Conservation (phyloP, 2,888 invertebrate species). For the Sarcophaga rosellei region DNA sequence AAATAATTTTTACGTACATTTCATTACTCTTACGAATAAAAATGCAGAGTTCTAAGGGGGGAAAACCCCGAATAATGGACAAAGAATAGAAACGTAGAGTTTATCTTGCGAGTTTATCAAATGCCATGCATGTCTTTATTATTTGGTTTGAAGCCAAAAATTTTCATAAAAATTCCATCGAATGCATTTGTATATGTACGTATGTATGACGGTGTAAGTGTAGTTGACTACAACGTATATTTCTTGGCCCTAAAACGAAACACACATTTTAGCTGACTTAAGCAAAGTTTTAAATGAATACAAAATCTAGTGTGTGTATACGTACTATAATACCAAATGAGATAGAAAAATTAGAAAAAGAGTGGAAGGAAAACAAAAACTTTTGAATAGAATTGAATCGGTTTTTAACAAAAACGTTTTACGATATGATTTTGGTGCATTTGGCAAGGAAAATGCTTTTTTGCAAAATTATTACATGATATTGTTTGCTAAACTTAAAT, state of each 20-base stretch:
- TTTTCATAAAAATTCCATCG: constrained; percentile 48
- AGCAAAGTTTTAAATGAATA: constrained; percentile 45
- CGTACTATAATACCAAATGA: too few species aligned
- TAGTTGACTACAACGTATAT: not conserved
- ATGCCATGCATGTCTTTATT: constrained; percentile 62
- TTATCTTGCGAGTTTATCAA: constrained; percentile 65
- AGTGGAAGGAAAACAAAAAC: not conserved
- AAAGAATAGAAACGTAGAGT: constrained; percentile 43
- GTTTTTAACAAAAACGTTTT: constrained; percentile 45
- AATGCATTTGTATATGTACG: constrained; percentile 25
- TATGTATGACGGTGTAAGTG: not conserved
- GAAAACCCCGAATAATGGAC: not conserved
- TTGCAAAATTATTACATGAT: constrained; percentile 58
- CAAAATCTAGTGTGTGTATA: not conserved
- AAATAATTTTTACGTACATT: constrained; percentile 7
- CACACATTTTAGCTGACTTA: constrained; percentile 56
- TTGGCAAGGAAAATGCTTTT: constrained; percentile 60
- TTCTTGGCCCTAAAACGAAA: constrained; percentile 42
- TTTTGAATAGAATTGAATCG: constrained; percentile 37
- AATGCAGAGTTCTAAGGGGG: not conserved
- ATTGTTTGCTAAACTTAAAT: constrained; percentile 48
- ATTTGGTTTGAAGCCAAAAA: constrained; percentile 63
- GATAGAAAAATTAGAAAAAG: not conserved
- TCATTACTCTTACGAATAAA: not conserved
- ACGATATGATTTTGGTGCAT: constrained; percentile 60